phyloP scores from a whole-genome alignment of 2,888 invertebrate species.

The Pterostichus madidus region DNA sequence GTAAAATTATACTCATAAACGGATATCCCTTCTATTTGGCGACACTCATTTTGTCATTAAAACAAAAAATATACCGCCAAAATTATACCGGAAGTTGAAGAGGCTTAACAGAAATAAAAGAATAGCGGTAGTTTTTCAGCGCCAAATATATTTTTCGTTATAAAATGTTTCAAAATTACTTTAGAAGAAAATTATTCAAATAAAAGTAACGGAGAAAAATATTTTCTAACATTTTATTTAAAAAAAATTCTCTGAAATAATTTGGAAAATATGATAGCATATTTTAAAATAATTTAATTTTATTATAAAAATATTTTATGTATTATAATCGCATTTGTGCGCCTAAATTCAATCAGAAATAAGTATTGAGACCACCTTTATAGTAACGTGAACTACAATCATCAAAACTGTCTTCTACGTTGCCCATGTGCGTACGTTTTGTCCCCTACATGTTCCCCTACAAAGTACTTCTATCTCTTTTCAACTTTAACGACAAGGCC shows the following conservation, averaged over 20 bases:
- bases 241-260: too few species aligned
- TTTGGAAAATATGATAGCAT: too few species aligned
- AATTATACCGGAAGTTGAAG: slow-evolving; percentile 4
- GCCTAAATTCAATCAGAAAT: not conserved
- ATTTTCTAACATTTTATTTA: too few species aligned
- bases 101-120: not conserved
- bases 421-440: slow-evolving; percentile 26
- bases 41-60: not conserved
- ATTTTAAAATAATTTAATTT: too few species aligned
- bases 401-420: slow-evolving; percentile 23
- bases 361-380: not conserved
- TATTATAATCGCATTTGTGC: slow-evolving; percentile 20
- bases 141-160: too few species aligned
- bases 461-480: slow-evolving; percentile 47
- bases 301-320: not conserved
- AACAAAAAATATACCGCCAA: not conserved
- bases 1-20: slow-evolving; percentile 33
- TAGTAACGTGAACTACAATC: too few species aligned
- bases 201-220: too few species aligned
- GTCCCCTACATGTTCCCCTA: slow-evolving; percentile 59
- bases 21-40: slow-evolving; percentile 23
- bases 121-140: not conserved
- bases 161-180: too few species aligned
- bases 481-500: not conserved
- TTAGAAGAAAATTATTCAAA: too few species aligned